phyloP scores from a whole-genome alignment of 2,888 invertebrate species.

The Lomographa bimaculata region DNA sequence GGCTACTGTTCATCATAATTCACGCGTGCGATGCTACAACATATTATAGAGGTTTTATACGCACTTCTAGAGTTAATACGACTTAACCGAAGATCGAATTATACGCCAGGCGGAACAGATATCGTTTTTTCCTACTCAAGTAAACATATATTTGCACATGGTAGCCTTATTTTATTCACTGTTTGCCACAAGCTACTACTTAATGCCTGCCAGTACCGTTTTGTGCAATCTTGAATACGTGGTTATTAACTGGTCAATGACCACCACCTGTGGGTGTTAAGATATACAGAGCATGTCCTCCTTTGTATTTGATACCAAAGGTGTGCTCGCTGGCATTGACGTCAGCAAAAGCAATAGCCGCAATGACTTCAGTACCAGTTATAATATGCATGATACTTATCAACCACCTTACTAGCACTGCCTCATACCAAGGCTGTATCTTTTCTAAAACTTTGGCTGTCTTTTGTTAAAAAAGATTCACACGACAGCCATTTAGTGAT shows the following conservation, averaged over 20 bases:
- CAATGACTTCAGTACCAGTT: no score
- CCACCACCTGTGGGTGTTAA: conserved; percentile 31
- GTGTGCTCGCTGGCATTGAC: not conserved
- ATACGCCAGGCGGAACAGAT: not conserved
- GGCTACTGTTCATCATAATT: no score
- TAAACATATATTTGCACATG: conserved; percentile 4
- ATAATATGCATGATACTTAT: no score
- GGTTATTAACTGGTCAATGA: conserved; percentile 33
- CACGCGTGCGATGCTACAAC: no score
- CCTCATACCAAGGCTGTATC: no score
- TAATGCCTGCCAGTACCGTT: conserved; percentile 28
- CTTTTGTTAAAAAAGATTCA: no score
- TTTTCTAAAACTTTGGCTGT: no score
- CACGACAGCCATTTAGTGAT: no score
- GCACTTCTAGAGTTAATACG: no score
- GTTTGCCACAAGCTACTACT: conserved; percentile 28
- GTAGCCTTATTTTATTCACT: conserved; percentile 12
- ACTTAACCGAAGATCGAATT: no score
- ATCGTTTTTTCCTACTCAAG: conserved; percentile 6
- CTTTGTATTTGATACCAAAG: conserved; percentile 5
- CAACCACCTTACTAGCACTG: no score
- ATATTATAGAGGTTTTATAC: no score
- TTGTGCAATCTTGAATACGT: conserved; percentile 22
- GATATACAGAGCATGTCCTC: conserved; percentile 18
- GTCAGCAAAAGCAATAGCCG: not conserved